A percentile compares a stretch with the other conserved stretches of the same genome.
Evolutionary conservation across 2,797 vertebrate species (phyloP).

Genomic region (Oryzias sinensis): DNA sequence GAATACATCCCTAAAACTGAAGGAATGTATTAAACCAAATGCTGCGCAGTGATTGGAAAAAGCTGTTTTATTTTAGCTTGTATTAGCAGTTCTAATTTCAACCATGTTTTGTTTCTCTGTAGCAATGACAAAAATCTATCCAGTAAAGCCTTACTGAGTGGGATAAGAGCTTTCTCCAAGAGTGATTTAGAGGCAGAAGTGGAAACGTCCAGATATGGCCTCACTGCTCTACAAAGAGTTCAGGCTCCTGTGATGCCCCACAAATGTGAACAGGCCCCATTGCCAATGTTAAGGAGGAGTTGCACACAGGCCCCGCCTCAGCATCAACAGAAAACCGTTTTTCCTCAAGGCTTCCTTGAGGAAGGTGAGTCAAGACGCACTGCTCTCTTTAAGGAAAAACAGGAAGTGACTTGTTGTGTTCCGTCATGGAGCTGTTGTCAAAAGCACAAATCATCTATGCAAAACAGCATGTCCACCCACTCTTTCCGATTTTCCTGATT

Average conservation of each 20-base stretch:
- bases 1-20: conserved; percentile 15
- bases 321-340: background rate
- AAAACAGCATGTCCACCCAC: conserved; percentile 10
- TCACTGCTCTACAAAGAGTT: conserved; percentile 5
- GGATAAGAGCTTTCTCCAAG: conserved; percentile 86
- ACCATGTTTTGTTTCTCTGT: conserved; percentile 19
- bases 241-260: conserved; percentile 8
- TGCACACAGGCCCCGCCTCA: conserved; percentile 6
- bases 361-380: conserved; percentile 51
- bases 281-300: conserved; percentile 5
- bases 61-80: conserved; percentile 1
- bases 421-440: conserved; percentile 8
- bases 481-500: conserved; percentile 18
- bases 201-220: conserved; percentile 47
- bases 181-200: conserved; percentile 81
- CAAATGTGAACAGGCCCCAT: conserved; percentile 4
- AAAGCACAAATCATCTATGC: conserved; percentile 13
- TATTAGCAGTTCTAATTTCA: conserved; percentile 6
- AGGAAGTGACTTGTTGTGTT: conserved; percentile 31
- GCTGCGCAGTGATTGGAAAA: background rate
- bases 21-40: background rate
- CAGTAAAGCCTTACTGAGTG: conserved; percentile 89
- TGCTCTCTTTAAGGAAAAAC: conserved; percentile 24
- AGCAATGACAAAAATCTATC: conserved; percentile 95
- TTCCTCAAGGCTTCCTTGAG: conserved; percentile 8